Conservation (phyloP, 2,113 vertebrate genomes). For the Eurypyga helias region DNA sequence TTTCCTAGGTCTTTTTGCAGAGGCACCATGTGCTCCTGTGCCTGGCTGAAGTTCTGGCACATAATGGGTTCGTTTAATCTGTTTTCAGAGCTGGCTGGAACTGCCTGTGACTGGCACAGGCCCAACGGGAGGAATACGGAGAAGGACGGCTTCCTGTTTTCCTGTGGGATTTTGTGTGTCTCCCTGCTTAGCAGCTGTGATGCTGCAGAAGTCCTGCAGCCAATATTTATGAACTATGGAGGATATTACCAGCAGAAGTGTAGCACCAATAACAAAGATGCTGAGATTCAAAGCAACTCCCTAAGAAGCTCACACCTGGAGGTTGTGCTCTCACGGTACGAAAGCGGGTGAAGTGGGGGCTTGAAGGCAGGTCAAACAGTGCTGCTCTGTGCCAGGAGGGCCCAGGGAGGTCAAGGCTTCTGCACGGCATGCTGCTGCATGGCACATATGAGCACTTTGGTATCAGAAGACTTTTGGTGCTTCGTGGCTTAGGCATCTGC, state of each 20-base stretch:
- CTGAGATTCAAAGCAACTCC: neutral
- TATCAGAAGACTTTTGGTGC: neutral
- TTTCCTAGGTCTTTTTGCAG: neutral
- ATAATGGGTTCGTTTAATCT: neutral
- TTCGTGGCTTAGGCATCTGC: neutral
- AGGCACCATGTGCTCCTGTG: neutral
- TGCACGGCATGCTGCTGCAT: too few species aligned
- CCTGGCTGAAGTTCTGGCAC: neutral
- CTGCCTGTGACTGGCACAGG: neutral
- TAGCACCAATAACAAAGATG: neutral
- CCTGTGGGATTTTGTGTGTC: neutral
- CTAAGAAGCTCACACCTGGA: neutral
- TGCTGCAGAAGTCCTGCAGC: neutral
- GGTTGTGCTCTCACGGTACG: neutral
- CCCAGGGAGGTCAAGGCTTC: neutral
- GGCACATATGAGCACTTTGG: neutral
- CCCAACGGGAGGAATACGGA: rapidly evolving
- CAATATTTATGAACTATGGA: neutral
- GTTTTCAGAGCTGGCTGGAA: neutral
- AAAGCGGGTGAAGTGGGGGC: neutral
- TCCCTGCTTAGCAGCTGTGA: neutral
- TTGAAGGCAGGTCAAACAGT: neutral
- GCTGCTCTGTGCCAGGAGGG: neutral
- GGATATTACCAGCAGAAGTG: neutral
- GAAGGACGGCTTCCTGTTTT: neutral